Evolutionary conservation across 2,888 invertebrate genomes (phyloP), one percentile per base, ranked within the genome.

Genomic region (Heteropelma amictum): DNA sequence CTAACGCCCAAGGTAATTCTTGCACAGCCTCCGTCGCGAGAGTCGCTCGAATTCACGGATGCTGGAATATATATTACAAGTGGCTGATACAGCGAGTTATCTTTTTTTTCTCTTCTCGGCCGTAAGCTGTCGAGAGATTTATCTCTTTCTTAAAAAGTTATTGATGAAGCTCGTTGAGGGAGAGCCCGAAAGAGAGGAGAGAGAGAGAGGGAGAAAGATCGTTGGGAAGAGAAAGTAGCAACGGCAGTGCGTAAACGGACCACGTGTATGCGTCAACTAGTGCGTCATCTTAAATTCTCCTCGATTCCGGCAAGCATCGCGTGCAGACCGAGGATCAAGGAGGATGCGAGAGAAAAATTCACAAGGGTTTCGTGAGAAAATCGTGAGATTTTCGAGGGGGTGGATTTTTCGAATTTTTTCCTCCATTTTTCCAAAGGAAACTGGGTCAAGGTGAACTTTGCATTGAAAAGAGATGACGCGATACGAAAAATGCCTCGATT

Each of bases 211-310:
- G 35, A 67, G 47, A 47, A 64, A 58, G 53, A 60, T 49, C n/a
- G 53, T 49, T 38, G 23, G 61, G 35, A 70, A 49, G 74, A 65
- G 74, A 75, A 75, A 75, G 74, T 56, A n/a, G 65, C 45, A 53
- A 58, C 30, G 67, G 45, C 35, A 56, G n/a, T 21, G 47, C 21
- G 30, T 33, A 47, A 28, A 42, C 33, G 30, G 40, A 42, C 23
- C 14, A 19, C 19, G 61, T 33, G 28, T 45, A 19, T 40, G 73
- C 49, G 68, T 64, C 68, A 68, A 73, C 68, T 58, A 38, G 35
- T 49, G 53, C 65, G 33, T 65, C 65, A 70, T 60, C 70, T 42
- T 61, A 51, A 75, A 75, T 75, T 69, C 70, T 40, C 40, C 28
- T 63, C 23, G 65, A 30, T 56, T 58, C 45, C 60, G 35, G 40